Base-by-base conservation (phyloP, 2,888 invertebrate genomes). In the Eristalis arbustorum region DNA sequence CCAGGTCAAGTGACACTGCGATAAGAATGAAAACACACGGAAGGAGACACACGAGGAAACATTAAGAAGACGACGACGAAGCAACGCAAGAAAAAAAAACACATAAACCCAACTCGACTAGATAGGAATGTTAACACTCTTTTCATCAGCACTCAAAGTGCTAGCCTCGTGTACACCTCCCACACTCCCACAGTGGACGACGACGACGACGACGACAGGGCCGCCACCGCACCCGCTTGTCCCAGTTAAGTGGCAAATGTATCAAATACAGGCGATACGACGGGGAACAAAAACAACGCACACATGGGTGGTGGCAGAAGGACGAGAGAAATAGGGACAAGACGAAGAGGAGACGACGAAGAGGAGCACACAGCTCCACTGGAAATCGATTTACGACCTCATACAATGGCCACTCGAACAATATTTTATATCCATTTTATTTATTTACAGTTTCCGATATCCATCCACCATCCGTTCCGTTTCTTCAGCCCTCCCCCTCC, bases 361-460 rank as follows among this genome's bases (percentile, higher is more conserved):
- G 31, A 25, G 18, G 6, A 14, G 10, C 62, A 25, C 31, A 25
- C 23, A 49, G 13, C 69, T 85, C 66, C 61, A 71, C 74, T 84
- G 67, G 68, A 73, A 82, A 85, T 85, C 85, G 85, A 85, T 85
- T 85, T 85, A 85, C 85, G 85, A 85, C 77, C 85, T 74, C 77
- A 85, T 81, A 78, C 85, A 85, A 85, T 85, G 77, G 82, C 82
- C 82, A 85, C 85, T 85, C 82, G 69, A 85, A 82, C 85, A 85
- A 85, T 85, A 85, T 85, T 85, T 85, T 85, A 85, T 85, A 85
- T 82, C 85, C 82, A 74, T 85, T 85, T 85, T 85, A 85, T 85
- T 85, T 85, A 85, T 85, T 85, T 85, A 85, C 85, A 85, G 85
- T 82, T 85, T 85, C 77, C 85, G 82, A 82, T 82, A 78, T 71